Base-by-base conservation (phyloP, 1,140 invertebrate species). In the Bilobella aurantiaca region DNA sequence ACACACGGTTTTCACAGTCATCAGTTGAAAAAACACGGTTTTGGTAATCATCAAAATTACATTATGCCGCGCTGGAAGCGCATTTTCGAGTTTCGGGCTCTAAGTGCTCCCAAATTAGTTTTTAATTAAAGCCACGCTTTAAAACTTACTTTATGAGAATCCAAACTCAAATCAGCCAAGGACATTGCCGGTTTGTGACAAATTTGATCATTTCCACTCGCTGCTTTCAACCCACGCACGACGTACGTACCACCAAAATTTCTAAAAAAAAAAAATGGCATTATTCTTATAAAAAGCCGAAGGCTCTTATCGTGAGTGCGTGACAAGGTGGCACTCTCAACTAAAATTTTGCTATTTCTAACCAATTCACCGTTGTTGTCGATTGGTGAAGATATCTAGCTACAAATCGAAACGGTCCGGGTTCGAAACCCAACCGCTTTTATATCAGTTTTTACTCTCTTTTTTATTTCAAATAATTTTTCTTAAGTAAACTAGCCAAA, bases 201-300 rank as follows among this genome's bases (percentile, higher is more conserved):
- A 69, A 98, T 90, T 56, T 97, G 77, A 73, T 92, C 86, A 67
- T 88, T 88, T 62, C 97, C 90, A 69, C 90, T 91, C 71, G 96
- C 88, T 14, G 92, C 92, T 77, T 96, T 96, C 82, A 97, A 86
- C 75, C 95, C 93, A 75, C 90, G 85, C 1, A 98, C 85, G 1
- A 89, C 85, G 78, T 86, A 98, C 14, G 92, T 95, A 31, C 94
- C 93, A 23, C 91, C 91, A 77, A 98, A 97, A 70, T 88, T 63
- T 29, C 37, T 63, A n/a, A 31, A 21, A 14, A 14, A 23, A 47
- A 25, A 27, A 57, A 62, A 57, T 18, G 32, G 3, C 14, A 46
- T 8, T n/a, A n/a, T n/a, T n/a, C n/a, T n/a, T 29, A 28, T 16
- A 32, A 60, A 32, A 30, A 14, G 8, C 27, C 21, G 5, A 60